phyloP scores from a whole-genome alignment of 2,888 invertebrate genomes.

The Dasysyrphus albostriatus region DNA sequence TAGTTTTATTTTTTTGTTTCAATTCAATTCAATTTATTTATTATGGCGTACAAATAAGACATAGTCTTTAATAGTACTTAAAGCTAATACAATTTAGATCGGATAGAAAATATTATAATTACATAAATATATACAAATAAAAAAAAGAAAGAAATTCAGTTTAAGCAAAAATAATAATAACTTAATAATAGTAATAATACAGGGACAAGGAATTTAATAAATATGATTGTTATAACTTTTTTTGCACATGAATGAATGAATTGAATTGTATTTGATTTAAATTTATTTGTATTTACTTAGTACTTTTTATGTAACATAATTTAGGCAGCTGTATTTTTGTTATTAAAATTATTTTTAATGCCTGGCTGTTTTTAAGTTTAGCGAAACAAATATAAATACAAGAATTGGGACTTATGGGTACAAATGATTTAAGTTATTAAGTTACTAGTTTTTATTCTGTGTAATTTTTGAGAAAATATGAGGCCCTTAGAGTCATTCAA shows the following conservation, averaged over 20 bases:
- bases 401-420: background rate
- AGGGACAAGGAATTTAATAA: too few species aligned
- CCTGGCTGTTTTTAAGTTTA: background rate
- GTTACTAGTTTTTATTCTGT: background rate
- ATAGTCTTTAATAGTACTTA: too few species aligned
- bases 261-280: background rate
- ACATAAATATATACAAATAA: too few species aligned
- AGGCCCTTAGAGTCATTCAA: background rate
- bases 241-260: background rate
- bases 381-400: slow-evolving; percentile 3
- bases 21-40: too few species aligned
- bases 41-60: too few species aligned
- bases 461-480: background rate
- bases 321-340: slow-evolving; percentile 25
- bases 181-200: too few species aligned
- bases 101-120: too few species aligned
- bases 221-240: too few species aligned
- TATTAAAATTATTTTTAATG: slow-evolving; percentile 2
- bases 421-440: background rate
- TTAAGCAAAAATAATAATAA: too few species aligned
- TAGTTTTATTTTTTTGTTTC: background rate
- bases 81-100: too few species aligned
- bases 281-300: slow-evolving; percentile 1
- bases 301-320: slow-evolving; percentile 5
- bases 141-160: too few species aligned